Base-by-base conservation (phyloP, 2,113 vertebrate species). In the Athene cunicularia region DNA sequence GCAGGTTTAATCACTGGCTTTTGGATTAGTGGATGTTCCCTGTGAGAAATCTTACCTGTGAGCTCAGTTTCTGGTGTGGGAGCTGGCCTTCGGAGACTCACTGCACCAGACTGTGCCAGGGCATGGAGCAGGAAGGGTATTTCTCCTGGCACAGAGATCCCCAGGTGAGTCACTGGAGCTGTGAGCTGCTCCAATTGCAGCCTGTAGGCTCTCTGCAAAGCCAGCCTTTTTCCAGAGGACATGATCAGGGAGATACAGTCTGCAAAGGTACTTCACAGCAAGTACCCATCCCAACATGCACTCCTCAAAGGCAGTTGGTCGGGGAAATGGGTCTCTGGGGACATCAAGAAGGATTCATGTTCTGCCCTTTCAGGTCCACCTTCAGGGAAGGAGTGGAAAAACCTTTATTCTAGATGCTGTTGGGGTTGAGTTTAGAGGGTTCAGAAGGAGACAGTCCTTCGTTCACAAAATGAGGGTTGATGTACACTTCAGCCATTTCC, bases 281-380 rank as follows among this genome's bases (percentile, higher is more conserved):
- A 41, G 32, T 37, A 22, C 15, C 14, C 35, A 6, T 12, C 47
- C 49, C 86, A 82, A 0, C 0, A 0, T 20, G 64, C 13, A 17
- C 26, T n/a, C 53, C 55, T 41, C 37, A 41, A 21, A 67, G 79
- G 45, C 37, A 52, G 26, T 1, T 80, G 59, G 33, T 16, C 14
- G 11, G 26, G 33, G 64, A 84, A 79, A 58, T 28, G 17, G 0
- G 1, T 70, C 60, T 70, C 76, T 43, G 58, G 43, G 66, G 39
- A 28, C 33, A 49, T 20, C 14, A 45, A 28, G 39, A 74, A 56
- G n/a, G 12, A 39, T 67, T 74, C 49, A 23, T 45, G 33, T 28
- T 79, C 70, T 81, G 43, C 33, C 28, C n/a, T 90, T 77, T 41
- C 1, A 6, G 32, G 62, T 5, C 35, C 14, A 1, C 22, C 11